A percentile compares a stretch with the other conserved stretches of the same genome.
These are phyloP conservation scores for Diaphora mendica DNA, from an alignment of 2,888 invertebrate species.

Conservation along the genomic window DNA sequence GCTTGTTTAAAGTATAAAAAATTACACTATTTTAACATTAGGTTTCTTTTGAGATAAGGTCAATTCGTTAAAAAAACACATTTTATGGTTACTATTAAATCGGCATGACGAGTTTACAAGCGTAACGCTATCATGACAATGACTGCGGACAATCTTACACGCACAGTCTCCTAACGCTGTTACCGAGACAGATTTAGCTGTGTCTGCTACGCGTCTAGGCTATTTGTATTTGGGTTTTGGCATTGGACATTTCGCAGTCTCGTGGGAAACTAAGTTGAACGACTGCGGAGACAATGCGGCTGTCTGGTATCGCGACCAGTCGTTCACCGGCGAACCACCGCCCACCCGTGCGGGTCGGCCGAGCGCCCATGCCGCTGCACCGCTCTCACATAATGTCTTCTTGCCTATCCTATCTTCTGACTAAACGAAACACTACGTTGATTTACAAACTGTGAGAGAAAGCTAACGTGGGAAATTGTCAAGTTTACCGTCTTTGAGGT, in stretches of 20 bases:
- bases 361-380: constrained; percentile 14
- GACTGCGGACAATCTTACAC: constrained; percentile 57
- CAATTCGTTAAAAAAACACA: constrained; percentile 31
- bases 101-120: constrained; percentile 54
- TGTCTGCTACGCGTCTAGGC: constrained; percentile 85
- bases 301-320: constrained; percentile 74
- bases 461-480: constrained; percentile 38
- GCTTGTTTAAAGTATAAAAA: neutral
- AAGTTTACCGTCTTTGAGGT: neutral
- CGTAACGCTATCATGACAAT: constrained; percentile 61
- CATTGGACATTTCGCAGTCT: constrained; percentile 81
- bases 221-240: constrained; percentile 84
- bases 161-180: constrained; percentile 65
- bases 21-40: neutral
- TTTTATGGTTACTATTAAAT: constrained; percentile 49
- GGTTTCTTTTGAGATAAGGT: constrained; percentile 19
- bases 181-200: constrained; percentile 80
- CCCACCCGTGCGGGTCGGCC: constrained; percentile 63
- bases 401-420: constrained; percentile 25
- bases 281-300: constrained; percentile 84
- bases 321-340: constrained; percentile 71
- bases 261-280: constrained; percentile 87
- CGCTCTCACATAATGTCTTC: constrained; percentile 41
- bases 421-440: constrained; percentile 18
- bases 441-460: constrained; percentile 36